Conservation (phyloP, 2,888 invertebrate genomes). For the Lasioglossum pauxillum region DNA sequence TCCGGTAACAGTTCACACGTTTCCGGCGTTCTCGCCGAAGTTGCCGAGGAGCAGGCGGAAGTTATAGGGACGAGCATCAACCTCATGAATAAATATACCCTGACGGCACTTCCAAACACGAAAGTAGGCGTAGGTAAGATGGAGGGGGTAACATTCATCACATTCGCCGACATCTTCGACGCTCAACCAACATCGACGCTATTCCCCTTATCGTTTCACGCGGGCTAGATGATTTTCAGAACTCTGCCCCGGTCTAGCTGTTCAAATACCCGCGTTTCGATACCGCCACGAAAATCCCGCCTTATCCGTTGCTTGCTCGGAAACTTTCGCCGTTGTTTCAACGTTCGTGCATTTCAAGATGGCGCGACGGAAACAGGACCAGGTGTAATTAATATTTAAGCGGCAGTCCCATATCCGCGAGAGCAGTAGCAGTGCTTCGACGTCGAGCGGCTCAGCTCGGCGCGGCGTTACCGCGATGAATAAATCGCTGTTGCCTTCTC, state of each 20-base stretch:
- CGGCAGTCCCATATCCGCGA: not conserved
- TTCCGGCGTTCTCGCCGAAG: constrained; percentile 3
- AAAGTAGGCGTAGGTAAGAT: not conserved
- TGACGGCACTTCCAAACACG: constrained; percentile 4
- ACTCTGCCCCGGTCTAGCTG: not conserved
- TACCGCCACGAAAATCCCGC: not conserved
- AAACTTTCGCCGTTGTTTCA: not conserved
- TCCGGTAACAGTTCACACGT: constrained; percentile 5
- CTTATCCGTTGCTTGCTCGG: not conserved
- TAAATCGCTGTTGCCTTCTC: not conserved
- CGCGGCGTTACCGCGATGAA: not conserved
- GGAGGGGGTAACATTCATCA: constrained; percentile 33
- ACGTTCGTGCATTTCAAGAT: not conserved
- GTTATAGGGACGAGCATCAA: constrained; percentile 47
- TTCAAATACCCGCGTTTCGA: constrained; percentile 23
- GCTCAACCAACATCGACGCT: constrained; percentile 18
- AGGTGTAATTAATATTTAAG: constrained; percentile 23
- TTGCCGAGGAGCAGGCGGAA: constrained; percentile 33
- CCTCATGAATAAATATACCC: constrained; percentile 68
- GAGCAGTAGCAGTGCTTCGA: not conserved
- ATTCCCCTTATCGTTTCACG: constrained; percentile 17
- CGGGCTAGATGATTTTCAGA: not conserved
- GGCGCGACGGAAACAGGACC: not conserved
- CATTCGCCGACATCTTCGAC: constrained; percentile 38
- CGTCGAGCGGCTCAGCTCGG: not conserved